A percentile compares a stretch with the other conserved stretches of the same genome.
Evolutionary conservation across 2,888 invertebrate species (phyloP).

Genomic region (Gryllus longicercus): DNA sequence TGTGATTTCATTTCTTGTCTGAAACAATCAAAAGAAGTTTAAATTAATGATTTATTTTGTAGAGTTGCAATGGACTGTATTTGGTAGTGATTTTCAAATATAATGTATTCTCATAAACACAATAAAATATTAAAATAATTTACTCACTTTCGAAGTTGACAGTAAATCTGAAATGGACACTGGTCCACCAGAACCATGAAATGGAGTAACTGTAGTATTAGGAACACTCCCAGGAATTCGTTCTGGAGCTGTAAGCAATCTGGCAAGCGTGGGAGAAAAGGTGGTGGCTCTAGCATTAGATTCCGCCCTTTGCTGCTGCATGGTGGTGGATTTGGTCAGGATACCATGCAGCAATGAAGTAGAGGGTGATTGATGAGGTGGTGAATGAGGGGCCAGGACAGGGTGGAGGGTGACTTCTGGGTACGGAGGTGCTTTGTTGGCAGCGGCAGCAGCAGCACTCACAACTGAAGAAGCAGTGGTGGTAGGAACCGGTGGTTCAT

Average conservation of each 20-base stretch:
- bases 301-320: neutral
- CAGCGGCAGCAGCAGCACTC: conserved; percentile 41
- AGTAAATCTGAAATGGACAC: conserved; percentile 53
- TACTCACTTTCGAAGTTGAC: conserved; percentile 50
- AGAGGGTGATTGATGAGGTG: conserved; percentile 49
- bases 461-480: conserved; percentile 38
- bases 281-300: conserved; percentile 44
- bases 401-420: conserved; percentile 78
- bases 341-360: conserved; percentile 70
- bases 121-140: neutral
- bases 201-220: conserved; percentile 33
- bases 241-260: conserved; percentile 68
- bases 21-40: conserved; percentile 35
- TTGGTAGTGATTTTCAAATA: no score
- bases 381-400: conserved; percentile 49
- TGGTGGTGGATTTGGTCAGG: conserved; percentile 56
- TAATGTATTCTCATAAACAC: neutral
- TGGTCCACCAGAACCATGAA: conserved; percentile 41
- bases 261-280: conserved; percentile 76
- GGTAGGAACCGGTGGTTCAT: conserved; percentile 33
- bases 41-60: neutral
- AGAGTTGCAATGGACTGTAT: neutral
- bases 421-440: conserved; percentile 62
- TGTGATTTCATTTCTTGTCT: conserved; percentile 58
- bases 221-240: conserved; percentile 30